phyloP scores from a whole-genome alignment of 2,888 invertebrate genomes.

The Periphyllus acericola region DNA sequence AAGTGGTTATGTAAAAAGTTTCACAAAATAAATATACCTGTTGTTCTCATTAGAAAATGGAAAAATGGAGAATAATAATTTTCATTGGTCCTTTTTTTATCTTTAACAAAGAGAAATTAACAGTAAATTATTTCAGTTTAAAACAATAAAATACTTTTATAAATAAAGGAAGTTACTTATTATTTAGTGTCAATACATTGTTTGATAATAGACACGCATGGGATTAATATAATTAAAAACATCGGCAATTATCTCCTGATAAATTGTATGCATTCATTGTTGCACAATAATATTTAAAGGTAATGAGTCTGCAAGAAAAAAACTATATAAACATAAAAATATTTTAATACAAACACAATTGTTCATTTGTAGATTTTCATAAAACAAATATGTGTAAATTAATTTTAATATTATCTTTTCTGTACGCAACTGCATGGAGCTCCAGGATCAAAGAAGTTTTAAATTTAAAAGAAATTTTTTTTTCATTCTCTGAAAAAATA shows the following conservation, averaged over 20 bases:
- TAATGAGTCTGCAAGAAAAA: constrained; percentile 27
- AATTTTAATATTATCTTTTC: constrained; percentile 16
- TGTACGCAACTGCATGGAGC: background rate
- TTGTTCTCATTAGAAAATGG: too few relatives aligned
- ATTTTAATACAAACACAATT: background rate
- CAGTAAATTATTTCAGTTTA: background rate
- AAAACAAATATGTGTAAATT: constrained; percentile 5
- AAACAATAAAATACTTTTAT: background rate
- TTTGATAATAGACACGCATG: background rate
- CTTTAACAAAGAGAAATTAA: background rate
- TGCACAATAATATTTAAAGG: background rate
- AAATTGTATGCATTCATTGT: constrained; percentile 11
- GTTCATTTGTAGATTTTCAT: background rate
- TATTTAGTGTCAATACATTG: constrained; percentile 4
- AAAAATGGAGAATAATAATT: too few relatives aligned
- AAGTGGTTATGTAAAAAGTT: too few relatives aligned
- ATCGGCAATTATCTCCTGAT: background rate
- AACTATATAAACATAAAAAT: constrained; percentile 15
- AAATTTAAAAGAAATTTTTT: constrained; percentile 65
- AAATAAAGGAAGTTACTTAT: constrained; percentile 17
- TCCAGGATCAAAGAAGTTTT: constrained; percentile 64
- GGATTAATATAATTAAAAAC: constrained; percentile 1
- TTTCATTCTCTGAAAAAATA: constrained; percentile 59
- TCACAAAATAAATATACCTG: too few relatives aligned
- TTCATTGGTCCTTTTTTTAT: too few relatives aligned